Evolutionary conservation across 2,113 vertebrate genomes (phyloP).

Genomic region (Xiphorhynchus elegans): DNA sequence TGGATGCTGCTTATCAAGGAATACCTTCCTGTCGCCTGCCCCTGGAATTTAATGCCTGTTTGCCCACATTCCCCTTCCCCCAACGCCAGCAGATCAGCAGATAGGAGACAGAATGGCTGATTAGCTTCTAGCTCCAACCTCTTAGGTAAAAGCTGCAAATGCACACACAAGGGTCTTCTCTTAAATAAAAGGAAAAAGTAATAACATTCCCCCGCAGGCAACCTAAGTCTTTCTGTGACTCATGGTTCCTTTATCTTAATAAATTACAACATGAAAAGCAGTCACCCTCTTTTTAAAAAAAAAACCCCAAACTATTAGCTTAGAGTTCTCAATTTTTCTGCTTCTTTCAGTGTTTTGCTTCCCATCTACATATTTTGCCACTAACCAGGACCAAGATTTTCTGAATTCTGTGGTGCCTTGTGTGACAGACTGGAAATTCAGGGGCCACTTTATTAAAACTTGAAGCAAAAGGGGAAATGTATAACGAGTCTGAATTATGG

Average conservation of each 20-base stretch:
- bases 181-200: not conserved
- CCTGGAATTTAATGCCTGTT: slow-evolving; percentile 66
- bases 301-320: not conserved
- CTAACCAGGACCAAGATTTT: not conserved
- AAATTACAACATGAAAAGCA: slow-evolving; percentile 11
- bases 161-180: not conserved
- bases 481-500: not conserved
- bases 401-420: not conserved
- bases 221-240: not conserved
- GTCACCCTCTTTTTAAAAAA: not conserved
- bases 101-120: slow-evolving; percentile 68
- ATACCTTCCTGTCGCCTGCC: slow-evolving; percentile 15
- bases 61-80: slow-evolving; percentile 55
- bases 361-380: not conserved
- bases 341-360: not conserved
- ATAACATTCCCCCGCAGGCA: not conserved
- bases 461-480: not conserved
- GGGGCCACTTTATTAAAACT: not conserved
- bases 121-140: slow-evolving; percentile 41
- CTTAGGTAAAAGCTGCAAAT: slow-evolving; percentile 43
- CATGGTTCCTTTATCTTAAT: slow-evolving; percentile 7
- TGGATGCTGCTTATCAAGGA: slow-evolving; percentile 52
- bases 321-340: not conserved
- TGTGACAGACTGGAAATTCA: not conserved
- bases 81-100: slow-evolving; percentile 39